A percentile compares a stretch with the other conserved stretches of the same genome.
Evolutionary conservation across 2,888 invertebrate species (phyloP).

Genomic region (Tryphoninae sp.): DNA sequence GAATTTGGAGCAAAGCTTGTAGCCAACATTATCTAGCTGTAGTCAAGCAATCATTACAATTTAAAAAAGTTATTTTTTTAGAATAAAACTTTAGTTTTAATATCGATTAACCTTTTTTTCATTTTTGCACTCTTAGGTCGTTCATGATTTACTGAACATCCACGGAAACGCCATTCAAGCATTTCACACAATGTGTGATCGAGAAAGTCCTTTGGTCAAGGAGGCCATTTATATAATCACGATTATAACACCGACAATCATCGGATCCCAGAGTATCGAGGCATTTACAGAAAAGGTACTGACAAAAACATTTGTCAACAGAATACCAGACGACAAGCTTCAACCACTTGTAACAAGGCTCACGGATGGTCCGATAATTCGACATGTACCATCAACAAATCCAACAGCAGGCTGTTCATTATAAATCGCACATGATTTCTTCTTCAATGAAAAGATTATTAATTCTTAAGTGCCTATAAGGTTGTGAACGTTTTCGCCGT

Average conservation of each 20-base stretch:
- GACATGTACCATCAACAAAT: slow-evolving; percentile 71
- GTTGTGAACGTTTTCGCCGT: no score
- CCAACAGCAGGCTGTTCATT: slow-evolving; percentile 63
- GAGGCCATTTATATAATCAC: slow-evolving; percentile 81
- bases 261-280: slow-evolving; percentile 60
- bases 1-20: no score
- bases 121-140: slow-evolving; percentile 68
- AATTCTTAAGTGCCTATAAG: neutral
- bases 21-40: no score
- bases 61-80: no score
- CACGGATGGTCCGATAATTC: slow-evolving; percentile 78
- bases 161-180: slow-evolving; percentile 78
- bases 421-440: slow-evolving; percentile 19
- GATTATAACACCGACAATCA: slow-evolving; percentile 75
- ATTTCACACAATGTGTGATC: slow-evolving; percentile 84
- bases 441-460: neutral
- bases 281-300: slow-evolving; percentile 78
- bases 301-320: slow-evolving; percentile 75
- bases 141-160: slow-evolving; percentile 74
- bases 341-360: slow-evolving; percentile 82
- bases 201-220: slow-evolving; percentile 81
- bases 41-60: no score
- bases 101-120: slow-evolving; percentile 48
- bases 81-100: no score
- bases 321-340: slow-evolving; percentile 80